Evolutionary conservation across 2,888 invertebrate species (phyloP).

Genomic region (Lysandra coridon): DNA sequence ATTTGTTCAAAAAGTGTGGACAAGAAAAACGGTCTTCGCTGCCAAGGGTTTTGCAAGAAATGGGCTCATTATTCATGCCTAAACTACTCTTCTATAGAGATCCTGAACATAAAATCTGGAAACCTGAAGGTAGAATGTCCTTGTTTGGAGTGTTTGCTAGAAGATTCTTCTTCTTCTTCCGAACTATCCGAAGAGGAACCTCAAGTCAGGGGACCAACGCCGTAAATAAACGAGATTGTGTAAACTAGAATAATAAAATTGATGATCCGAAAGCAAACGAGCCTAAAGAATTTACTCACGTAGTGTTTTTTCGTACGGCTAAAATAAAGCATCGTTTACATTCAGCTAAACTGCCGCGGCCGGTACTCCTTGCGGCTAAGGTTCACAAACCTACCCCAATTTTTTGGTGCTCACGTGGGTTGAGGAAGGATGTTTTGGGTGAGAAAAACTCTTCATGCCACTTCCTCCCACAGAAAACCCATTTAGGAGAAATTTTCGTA

Average conservation of each 20-base stretch:
- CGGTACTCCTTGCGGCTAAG: no score
- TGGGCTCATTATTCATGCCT: slow-evolving; percentile 61
- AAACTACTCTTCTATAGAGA: slow-evolving; percentile 54
- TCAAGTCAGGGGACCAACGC: neutral
- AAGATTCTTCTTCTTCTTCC: slow-evolving; percentile 1
- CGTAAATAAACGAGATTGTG: neutral
- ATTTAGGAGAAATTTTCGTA: no score
- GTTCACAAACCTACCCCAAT: no score
- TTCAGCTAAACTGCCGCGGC: no score
- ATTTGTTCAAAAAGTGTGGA: slow-evolving; percentile 52
- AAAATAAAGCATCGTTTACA: no score
- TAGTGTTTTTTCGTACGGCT: no score
- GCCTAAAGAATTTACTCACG: neutral
- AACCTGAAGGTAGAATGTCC: slow-evolving; percentile 55
- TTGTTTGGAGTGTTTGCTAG: slow-evolving; percentile 51
- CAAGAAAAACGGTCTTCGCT: slow-evolving; percentile 55
- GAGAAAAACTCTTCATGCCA: no score
- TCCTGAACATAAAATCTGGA: slow-evolving; percentile 56
- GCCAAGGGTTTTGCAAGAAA: slow-evolving; percentile 57
- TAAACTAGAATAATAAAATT: neutral
- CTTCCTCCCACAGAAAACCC: no score
- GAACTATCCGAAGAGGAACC: neutral
- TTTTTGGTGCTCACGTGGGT: no score
- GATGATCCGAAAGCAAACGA: neutral
- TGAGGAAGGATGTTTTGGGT: no score